phyloP scores from a whole-genome alignment of 92 coral and sea anemone species.

The Zoanthus gigantus region DNA sequence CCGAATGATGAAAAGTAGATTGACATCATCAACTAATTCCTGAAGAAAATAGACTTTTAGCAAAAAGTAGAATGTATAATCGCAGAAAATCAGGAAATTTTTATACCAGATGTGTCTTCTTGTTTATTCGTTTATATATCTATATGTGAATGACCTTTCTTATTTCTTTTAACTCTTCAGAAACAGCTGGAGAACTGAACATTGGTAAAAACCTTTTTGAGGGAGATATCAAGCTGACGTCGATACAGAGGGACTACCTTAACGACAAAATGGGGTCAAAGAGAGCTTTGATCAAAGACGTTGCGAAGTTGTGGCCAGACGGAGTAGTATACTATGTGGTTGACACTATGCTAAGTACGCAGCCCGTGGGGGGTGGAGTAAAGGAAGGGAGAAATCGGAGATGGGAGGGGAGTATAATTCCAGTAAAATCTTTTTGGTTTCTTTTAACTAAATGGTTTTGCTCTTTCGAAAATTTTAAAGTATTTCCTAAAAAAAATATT shows the following conservation, averaged over 20 bases:
- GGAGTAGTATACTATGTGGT: slow-evolving; percentile 71
- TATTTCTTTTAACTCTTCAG: slow-evolving; percentile 40
- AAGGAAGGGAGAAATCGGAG: too few species aligned
- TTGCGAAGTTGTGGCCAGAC: slow-evolving; percentile 71
- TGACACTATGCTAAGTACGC: slow-evolving; percentile 67
- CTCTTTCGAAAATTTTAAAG: too few species aligned
- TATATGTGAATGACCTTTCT: not conserved
- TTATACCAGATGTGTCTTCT: too few species aligned
- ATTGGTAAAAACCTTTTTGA: slow-evolving; percentile 75
- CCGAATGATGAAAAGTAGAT: too few species aligned
- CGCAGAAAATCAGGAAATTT: too few species aligned
- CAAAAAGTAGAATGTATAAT: too few species aligned
- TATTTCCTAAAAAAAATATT: too few species aligned
- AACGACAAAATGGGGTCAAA: slow-evolving; percentile 25
- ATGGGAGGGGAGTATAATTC: too few species aligned
- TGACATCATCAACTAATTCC: too few species aligned
- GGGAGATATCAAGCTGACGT: slow-evolving; percentile 90
- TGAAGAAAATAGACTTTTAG: too few species aligned
- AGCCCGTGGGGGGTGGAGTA: not conserved
- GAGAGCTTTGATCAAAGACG: slow-evolving; percentile 63
- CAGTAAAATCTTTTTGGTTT: not conserved
- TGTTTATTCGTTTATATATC: too few species aligned
- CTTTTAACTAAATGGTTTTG: too few species aligned
- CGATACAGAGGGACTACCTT: slow-evolving; percentile 59
- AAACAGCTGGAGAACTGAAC: slow-evolving; percentile 78